Evolutionary conservation across 2,888 invertebrate species (phyloP).

Genomic region (Heliconius hortense): DNA sequence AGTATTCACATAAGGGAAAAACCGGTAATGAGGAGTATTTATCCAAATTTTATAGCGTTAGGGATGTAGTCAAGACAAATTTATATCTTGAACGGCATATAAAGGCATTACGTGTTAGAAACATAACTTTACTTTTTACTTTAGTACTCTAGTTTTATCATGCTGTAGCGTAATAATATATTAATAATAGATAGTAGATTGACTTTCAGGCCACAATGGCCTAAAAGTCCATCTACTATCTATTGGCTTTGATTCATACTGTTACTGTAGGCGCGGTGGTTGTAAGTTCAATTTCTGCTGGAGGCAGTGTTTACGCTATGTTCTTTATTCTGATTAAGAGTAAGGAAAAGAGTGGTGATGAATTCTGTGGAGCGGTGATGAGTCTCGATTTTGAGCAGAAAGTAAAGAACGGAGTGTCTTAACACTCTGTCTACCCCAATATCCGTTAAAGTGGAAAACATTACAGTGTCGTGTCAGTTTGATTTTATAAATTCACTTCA

Average conservation of each 20-base stretch:
- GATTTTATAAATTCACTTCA: too few species aligned
- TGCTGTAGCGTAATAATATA: not conserved
- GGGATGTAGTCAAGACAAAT: slow-evolving; percentile 47
- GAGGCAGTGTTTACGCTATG: not conserved
- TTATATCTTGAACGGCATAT: slow-evolving; percentile 32
- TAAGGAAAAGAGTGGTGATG: too few species aligned
- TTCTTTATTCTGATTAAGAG: too few species aligned
- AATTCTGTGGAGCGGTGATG: too few species aligned
- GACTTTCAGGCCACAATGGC: too few species aligned
- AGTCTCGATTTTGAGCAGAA: too few species aligned
- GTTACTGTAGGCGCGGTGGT: not conserved
- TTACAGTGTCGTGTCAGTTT: too few species aligned
- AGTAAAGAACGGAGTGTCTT: too few species aligned
- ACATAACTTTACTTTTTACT: slow-evolving; percentile 41
- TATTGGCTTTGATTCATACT: not conserved
- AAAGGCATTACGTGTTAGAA: slow-evolving; percentile 23
- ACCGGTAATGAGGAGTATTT: slow-evolving; percentile 68
- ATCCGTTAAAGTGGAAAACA: too few species aligned
- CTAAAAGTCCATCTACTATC: too few species aligned
- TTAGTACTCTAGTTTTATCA: slow-evolving; percentile 20
- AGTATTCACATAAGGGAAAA: slow-evolving; percentile 68
- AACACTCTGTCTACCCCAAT: too few species aligned
- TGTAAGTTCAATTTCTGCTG: not conserved
- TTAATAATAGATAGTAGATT: not conserved
- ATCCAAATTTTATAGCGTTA: slow-evolving; percentile 63